Base-by-base conservation (phyloP, 2,888 invertebrate genomes). In the Malachius bipustulatus region DNA sequence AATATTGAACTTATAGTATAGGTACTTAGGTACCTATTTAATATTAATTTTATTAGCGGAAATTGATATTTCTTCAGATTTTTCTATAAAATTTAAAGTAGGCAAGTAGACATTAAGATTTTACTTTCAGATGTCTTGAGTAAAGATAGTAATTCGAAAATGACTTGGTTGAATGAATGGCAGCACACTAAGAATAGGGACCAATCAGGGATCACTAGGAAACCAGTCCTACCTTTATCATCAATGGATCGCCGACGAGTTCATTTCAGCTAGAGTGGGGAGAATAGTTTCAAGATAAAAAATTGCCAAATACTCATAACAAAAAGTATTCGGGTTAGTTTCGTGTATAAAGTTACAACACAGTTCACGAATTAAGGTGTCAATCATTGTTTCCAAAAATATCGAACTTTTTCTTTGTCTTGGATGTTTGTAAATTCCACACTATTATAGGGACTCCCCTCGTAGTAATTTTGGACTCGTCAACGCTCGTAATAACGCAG, bases 211-310 rank as follows among this genome's bases (percentile, higher is more conserved):
- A 59, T 64, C 65, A 66, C 66, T 67, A 66, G 62, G 58, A 51
- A 54, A 56, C 65, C 66, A 67, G 68, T 69, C 71, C 71, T 71
- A 71, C 72, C 73, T 74, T 72, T 73, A 73, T 74, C 74, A 75
- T 75, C 74, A 75, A 75, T 75, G 74, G 71, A 70, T 68, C 66
- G 68, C 67, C 70, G 74, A 63, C 67, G 65, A 69, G 70, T 73
- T 69, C 67, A 72, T 63, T 62, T 57, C 55, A 48, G 55, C 56
- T 53, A 50, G 47, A 52, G 54, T 60, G 63, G 49, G 50, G 39
- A 36, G 47, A 44, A 37, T 35, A 8, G 6, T 19, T 19, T 8
- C 24, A 19, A n/a, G n/a, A 19, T 19, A n/a, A 8, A 19, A 19
- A 6, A 19, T 8, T 19, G 6, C n/a, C 6, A 19, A n/a, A 19